Conservation (phyloP, 2,888 invertebrate genomes). For the Xylota segnis region DNA sequence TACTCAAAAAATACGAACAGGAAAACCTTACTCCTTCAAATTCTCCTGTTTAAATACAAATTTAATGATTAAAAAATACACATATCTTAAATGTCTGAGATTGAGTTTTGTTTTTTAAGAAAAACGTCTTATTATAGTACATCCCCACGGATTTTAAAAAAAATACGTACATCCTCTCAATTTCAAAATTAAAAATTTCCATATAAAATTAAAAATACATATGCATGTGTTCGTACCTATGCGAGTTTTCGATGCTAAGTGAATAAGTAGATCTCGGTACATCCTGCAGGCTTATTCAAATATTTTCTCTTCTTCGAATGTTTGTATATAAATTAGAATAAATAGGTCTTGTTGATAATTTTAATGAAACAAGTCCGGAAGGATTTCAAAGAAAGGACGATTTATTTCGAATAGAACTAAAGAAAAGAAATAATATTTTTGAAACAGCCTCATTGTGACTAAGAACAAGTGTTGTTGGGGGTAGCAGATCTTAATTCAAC, state of each 20-base stretch:
- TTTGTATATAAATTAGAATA: background rate
- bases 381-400: slow-evolving; percentile 2
- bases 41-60: too few relatives aligned
- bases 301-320: slow-evolving; percentile 9
- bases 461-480: background rate
- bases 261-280: too few relatives aligned
- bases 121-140: too few relatives aligned
- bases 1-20: too few relatives aligned
- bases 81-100: too few relatives aligned
- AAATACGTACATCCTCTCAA: too few relatives aligned
- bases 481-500: slow-evolving; percentile 5
- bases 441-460: background rate
- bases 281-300: background rate
- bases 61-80: too few relatives aligned
- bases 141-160: too few relatives aligned
- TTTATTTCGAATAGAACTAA: background rate
- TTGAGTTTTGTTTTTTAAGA: too few relatives aligned
- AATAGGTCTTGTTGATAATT: background rate
- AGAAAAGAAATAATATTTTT: background rate
- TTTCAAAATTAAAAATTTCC: background rate
- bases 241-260: background rate
- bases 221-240: too few relatives aligned
- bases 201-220: background rate
- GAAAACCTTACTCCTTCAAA: too few relatives aligned
- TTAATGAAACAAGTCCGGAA: background rate